Evolutionary conservation across 2,113 vertebrate species (phyloP), one percentile per base, ranked within the genome.

Genomic region (Neopipo cinnamomea): DNA sequence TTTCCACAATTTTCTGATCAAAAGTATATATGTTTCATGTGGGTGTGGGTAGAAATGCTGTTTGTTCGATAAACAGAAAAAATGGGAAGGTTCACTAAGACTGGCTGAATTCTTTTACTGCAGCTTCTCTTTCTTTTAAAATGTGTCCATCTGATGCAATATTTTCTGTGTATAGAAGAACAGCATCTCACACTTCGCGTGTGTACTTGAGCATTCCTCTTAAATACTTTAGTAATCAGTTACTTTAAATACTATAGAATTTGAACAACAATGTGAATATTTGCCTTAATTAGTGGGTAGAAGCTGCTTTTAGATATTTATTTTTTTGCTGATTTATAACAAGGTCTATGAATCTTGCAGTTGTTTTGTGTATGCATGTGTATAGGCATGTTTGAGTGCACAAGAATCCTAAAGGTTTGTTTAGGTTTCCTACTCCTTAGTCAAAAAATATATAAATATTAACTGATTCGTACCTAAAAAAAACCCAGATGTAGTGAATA

Each of bases 401-500:
- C 7, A 15, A 52, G 6, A 9, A 33, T 37, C 30, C 22, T 28
- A 31, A 70, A 70, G 28, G 20, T 76, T 85, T 19, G 7, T 22
- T 93, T 76, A 86, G 33, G 3, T 82, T 89, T 37, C 25, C 47
- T 76, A 65, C 19, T 12, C 12, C 18, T 75, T 50, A 52, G 25
- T 23, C 6, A 56, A 63, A 89, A 73, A 31, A 14, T 5, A 4
- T 5, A 5, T 22, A 42, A 31, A n/a, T 53, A 41, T 70, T 79
- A 62, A 41, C 76, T 88, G 44, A 44, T 33, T 31, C 14, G 5
- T 23, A 20, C n/a, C 31, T 46, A 16, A 63, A 78, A 27, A 27
- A 23, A 6, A 0, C 1, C 4, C 5, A 44, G 25, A 11, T 31
- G 8, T 11, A 31, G 12, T 74, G 15, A 53, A 47, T 18, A 46